Percentiles rank a stretch among this genome's conserved stretches.
Conservation (phyloP, 53 echinoderm and acorn worm species). For the Hippasteria phrygiana region DNA sequence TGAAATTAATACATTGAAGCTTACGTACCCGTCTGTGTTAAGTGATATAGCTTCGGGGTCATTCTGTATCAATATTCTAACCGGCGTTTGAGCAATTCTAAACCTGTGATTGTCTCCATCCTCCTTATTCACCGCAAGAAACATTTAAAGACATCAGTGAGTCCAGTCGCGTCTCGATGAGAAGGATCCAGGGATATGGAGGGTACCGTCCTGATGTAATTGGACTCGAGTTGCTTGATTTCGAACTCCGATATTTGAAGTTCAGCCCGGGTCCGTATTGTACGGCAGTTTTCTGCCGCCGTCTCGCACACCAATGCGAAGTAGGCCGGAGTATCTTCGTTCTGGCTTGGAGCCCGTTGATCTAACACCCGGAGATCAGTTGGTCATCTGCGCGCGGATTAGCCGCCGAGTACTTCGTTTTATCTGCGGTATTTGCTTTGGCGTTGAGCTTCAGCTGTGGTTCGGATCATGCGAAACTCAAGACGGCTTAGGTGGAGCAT, state of each 20-base stretch:
- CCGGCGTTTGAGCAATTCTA: not conserved
- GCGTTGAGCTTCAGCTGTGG: no score
- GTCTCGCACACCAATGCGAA: not conserved
- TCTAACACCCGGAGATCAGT: no score
- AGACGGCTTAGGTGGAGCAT: no score
- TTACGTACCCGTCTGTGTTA: not conserved
- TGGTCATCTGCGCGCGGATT: no score
- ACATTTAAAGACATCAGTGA: not conserved
- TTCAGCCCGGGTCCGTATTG: not conserved
- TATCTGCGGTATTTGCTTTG: no score
- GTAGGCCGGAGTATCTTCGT: no score
- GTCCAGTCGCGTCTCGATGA: not conserved
- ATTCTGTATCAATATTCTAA: not conserved
- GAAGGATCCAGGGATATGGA: not conserved
- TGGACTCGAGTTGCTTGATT: not conserved
- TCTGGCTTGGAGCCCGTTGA: no score
- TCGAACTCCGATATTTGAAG: conserved; percentile 13
- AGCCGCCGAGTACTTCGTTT: no score
- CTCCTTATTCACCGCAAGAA: not conserved
- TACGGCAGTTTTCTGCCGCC: not conserved
- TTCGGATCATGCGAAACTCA: no score
- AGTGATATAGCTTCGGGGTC: not conserved
- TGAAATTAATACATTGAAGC: not conserved
- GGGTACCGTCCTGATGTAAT: not conserved
- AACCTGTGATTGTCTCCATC: not conserved